These are phyloP conservation scores for Lampris incognitus DNA, from an alignment of 2,113 vertebrate species.

Conservation along the genomic window DNA sequence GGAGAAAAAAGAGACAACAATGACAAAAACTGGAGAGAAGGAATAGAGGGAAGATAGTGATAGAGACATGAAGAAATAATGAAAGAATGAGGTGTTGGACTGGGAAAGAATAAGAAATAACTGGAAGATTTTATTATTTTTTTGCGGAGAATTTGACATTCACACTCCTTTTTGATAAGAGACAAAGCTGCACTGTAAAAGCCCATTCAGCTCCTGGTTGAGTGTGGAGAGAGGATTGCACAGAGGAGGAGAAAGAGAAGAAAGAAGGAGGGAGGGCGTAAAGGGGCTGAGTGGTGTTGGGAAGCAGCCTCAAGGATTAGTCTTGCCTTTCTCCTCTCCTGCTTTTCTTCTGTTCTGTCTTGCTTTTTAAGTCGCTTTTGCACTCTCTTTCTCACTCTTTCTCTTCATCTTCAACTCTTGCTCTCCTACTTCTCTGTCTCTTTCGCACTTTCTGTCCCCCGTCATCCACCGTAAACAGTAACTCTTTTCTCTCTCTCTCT, in stretches of 20 bases:
- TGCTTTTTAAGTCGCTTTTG: slow-evolving; percentile 38
- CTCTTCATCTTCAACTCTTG: background rate
- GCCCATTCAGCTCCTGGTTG: slow-evolving; percentile 57
- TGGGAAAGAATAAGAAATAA: no score
- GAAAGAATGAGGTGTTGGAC: slow-evolving; percentile 1
- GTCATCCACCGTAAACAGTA: slow-evolving; percentile 33
- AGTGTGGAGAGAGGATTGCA: slow-evolving; percentile 39
- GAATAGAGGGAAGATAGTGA: background rate
- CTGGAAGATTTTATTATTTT: background rate
- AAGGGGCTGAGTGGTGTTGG: slow-evolving; percentile 29
- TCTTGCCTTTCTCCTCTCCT: slow-evolving; percentile 37
- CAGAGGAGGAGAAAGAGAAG: slow-evolving; percentile 22
- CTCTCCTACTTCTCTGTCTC: slow-evolving; percentile 7
- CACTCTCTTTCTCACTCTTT: slow-evolving; percentile 5
- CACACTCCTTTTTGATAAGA: slow-evolving; percentile 54
- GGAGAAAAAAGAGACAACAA: slow-evolving; percentile 2
- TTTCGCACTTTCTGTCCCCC: background rate
- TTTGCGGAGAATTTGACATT: slow-evolving; percentile 58
- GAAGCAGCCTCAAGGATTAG: slow-evolving; percentile 71
- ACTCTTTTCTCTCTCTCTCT: slow-evolving; percentile 29
- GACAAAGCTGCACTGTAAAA: slow-evolving; percentile 72
- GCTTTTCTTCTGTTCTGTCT: slow-evolving; percentile 46
- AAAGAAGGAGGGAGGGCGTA: slow-evolving; percentile 1
- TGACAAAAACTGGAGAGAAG: slow-evolving; percentile 10
- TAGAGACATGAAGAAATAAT: slow-evolving; percentile 4